Conservation (phyloP, 2,888 invertebrate genomes). For the Thymelicus acteon region DNA sequence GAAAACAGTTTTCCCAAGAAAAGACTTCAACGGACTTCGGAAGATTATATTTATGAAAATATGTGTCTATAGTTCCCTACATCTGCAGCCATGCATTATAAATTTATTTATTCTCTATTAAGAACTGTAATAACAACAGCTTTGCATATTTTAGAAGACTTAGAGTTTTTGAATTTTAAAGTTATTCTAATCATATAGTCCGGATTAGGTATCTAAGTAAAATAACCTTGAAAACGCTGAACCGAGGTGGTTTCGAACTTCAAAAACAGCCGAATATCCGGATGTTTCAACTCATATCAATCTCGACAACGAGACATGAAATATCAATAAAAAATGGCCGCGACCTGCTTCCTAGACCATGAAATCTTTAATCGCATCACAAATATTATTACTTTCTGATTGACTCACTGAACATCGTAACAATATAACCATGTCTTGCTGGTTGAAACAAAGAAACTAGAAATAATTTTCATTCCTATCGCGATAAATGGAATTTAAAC, state of each 20-base stretch:
- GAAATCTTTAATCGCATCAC: constrained; percentile 16
- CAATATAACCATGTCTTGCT: constrained; percentile 15
- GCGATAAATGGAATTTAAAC: constrained; percentile 45
- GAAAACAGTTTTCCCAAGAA: constrained; percentile 10
- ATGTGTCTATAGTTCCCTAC: too few species aligned
- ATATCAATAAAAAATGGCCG: constrained; percentile 36
- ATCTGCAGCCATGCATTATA: too few species aligned
- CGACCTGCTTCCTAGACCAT: constrained; percentile 23
- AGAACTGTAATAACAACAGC: too few species aligned
- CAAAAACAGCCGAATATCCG: constrained; percentile 73
- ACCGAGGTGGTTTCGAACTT: constrained; percentile 62
- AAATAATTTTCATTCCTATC: constrained; percentile 46
- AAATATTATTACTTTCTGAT: constrained; percentile 33
- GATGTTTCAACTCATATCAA: constrained; percentile 69
- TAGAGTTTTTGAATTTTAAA: too few species aligned
- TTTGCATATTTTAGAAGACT: too few species aligned
- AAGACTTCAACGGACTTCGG: constrained; percentile 38
- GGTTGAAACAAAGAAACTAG: constrained; percentile 36
- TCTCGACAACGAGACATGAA: constrained; percentile 48
- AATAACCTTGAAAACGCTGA: constrained; percentile 70
- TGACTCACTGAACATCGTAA: constrained; percentile 25
- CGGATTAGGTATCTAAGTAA: constrained; percentile 45
- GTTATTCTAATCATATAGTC: constrained; percentile 27
- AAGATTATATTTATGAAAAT: neutral
- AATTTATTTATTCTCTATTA: too few species aligned